phyloP scores from a whole-genome alignment of 2,888 invertebrate species.

The Drosophila eohydei region DNA sequence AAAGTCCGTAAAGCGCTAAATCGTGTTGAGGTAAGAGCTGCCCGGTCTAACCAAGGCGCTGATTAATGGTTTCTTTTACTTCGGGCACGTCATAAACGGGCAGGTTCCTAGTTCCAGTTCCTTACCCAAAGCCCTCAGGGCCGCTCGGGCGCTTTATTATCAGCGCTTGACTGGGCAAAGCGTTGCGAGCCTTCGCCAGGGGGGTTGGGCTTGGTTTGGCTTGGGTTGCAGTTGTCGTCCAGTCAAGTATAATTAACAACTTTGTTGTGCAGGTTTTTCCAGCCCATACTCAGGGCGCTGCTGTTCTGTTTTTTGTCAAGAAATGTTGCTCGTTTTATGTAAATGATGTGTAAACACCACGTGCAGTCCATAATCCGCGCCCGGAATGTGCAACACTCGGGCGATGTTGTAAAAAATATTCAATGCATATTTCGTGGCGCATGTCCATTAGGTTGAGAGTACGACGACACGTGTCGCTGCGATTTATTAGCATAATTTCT shows the following conservation, averaged over 20 bases:
- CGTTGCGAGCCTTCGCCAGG: conserved; percentile 9
- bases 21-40: conserved; percentile 17
- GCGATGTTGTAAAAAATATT: conserved; percentile 43
- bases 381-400: conserved; percentile 45
- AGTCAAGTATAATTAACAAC: conserved; percentile 81
- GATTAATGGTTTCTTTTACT: conserved; percentile 72
- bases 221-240: conserved; percentile 51
- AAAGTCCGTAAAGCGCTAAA: conserved; percentile 18
- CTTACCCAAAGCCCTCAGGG: conserved; percentile 13
- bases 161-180: conserved; percentile 64
- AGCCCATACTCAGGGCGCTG: not conserved
- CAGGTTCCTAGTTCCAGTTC: conserved; percentile 48
- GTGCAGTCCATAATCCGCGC: conserved; percentile 52
- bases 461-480: conserved; percentile 77
- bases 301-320: conserved; percentile 42
- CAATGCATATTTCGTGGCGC: conserved; percentile 78
- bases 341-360: conserved; percentile 81
- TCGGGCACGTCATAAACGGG: conserved; percentile 70
- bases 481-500: conserved; percentile 79
- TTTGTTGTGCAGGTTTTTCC: conserved; percentile 69
- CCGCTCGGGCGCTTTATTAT: conserved; percentile 38
- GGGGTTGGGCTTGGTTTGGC: not conserved
- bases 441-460: conserved; percentile 69
- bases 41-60: conserved; percentile 42
- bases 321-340: conserved; percentile 75